Evolutionary conservation across 2,113 vertebrate genomes (phyloP).

Genomic region (Poecilia latipinna): DNA sequence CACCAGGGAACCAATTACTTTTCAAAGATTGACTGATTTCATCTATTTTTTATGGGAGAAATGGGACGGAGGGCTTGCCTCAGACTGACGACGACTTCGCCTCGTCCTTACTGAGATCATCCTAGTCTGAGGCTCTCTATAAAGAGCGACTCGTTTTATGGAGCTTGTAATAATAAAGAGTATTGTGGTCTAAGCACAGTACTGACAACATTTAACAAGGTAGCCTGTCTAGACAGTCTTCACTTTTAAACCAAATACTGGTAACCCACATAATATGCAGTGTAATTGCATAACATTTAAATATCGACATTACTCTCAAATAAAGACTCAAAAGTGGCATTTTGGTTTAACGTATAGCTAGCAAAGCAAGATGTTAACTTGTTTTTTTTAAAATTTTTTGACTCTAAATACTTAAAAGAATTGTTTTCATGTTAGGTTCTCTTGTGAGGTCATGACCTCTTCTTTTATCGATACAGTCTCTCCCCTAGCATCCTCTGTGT

Average conservation of each 20-base stretch:
- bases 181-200: not conserved
- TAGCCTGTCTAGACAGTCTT: not conserved
- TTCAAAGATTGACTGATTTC: conserved; percentile 61
- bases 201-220: not conserved
- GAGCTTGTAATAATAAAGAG: conserved; percentile 7
- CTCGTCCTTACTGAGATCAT: conserved; percentile 16
- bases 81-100: conserved; percentile 12
- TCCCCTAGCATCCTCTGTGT: no score
- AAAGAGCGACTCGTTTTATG: conserved; percentile 22
- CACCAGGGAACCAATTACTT: conserved; percentile 77
- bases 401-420: no score
- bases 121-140: conserved; percentile 22
- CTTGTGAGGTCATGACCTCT: no score
- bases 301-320: no score
- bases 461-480: no score
- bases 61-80: conserved; percentile 23
- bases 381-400: no score
- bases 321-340: no score
- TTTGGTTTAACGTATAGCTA: no score
- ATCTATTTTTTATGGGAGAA: conserved; percentile 72
- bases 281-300: no score
- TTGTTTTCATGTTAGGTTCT: no score
- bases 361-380: no score
- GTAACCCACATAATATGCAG: no score
- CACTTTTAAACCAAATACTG: not conserved